Base-by-base conservation (phyloP, 2,888 invertebrate genomes). In the Oscheius sp. region DNA sequence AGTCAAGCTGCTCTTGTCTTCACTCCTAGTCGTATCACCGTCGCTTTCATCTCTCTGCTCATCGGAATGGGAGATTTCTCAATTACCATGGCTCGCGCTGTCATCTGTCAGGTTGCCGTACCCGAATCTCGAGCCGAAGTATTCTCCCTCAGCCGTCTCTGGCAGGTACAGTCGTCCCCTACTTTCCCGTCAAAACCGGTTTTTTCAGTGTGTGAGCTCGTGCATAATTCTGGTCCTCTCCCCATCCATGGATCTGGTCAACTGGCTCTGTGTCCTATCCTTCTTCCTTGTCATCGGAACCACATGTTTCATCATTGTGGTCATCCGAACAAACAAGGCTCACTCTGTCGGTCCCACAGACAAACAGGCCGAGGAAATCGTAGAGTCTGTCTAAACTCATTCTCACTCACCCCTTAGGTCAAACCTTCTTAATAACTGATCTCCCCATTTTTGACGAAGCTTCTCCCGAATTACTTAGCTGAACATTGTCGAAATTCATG, bases 51-150 rank as follows among this genome's bases (percentile, higher is more conserved):
- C 47, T 78, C 78, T 10, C 75, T 79, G 32, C 77, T 79, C 9
- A 70, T 80, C 21, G 80, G 80, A 11, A 74, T 80, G 58, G 76
- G 76, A 3, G 80, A 80, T 47, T 79, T 79, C 57, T 79, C 77
- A 2, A 80, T 80, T 35, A 80, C 80, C 29, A 80, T 77, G 77
- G 70, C 76, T 21, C 65, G 80, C 51, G 74, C 74, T n/a, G 79
- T 79, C 10, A 79, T 80, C 50, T 80, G 80, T 33, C 79, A 79
- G 59, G 76, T 79, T 51, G 79, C 79, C 21, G 77, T 80, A 7
- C 80, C 80, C 11, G 77, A 79, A 1, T 77, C 73, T 50, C 48
- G 80, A 55, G 75, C 75, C 2, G 80, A 80, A 55, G 73, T 79
- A 21, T 80, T 80, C 76, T 78, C 78, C 21, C 62, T 80, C 42